Base-by-base conservation (phyloP, 2,888 invertebrate species). In the Drosophila fungiperda region DNA sequence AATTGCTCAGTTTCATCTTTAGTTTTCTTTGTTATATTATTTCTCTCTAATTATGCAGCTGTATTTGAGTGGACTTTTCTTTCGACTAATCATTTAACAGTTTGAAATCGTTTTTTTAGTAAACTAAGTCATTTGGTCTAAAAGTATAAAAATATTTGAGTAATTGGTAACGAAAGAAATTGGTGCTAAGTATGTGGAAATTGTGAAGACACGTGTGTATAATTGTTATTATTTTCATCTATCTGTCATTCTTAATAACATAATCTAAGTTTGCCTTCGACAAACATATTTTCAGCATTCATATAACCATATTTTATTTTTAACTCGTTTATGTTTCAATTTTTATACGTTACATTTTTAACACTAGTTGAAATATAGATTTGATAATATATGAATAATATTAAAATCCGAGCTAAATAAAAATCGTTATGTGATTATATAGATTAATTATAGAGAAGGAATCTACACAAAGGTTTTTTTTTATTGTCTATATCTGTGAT, bases 1-100 rank as follows among this genome's bases (percentile, higher is more conserved):
- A 78, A 78, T 80, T 80, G 78, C 76, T 80, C 62, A 42, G 62
- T 64, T 75, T 75, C 64, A 52, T 54, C 58, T 78, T 55, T 36
- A 55, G 57, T 69, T 52, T 29, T 66, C 17, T 55, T 29, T 50
- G 2, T 8, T 33, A 20, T 52, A 7, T 48, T 33, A 48, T 35
- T 60, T 23, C 42, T 17, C 15, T n/a, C n/a, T n/a, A 66, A 67
- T 67, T 62, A 62, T 64, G 64, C 76, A 75, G 63, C 20, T 66
- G 79, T 40, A 53, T 60, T 36, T 49, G 42, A 26, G 45, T 29
- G 29, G 15, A 57, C 49, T 57, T 53, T 54, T 53, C n/a, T 17
- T 9, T 20, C 26, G 20, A 49, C 63, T 64, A 52, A 64, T 70
- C 52, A 40, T 20, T 29, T n/a, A 26, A 36, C 26, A 33, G 38